Conservation (phyloP, 2,113 vertebrate species). For the Podocnemis expansa region DNA sequence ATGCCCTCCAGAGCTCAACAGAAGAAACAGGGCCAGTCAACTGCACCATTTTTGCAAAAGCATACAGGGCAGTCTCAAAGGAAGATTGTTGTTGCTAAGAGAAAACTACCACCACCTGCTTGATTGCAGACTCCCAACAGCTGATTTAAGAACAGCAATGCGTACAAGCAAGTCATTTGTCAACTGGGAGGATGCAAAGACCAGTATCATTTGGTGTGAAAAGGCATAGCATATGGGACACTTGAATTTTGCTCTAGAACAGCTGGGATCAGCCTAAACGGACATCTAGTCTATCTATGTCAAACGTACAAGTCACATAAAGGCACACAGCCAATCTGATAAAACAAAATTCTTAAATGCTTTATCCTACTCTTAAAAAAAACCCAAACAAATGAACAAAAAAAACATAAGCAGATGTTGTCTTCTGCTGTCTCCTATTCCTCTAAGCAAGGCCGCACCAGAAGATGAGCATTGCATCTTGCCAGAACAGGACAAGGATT, state of each 20-base stretch:
- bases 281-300: not conserved
- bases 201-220: not conserved
- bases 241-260: conserved; percentile 17
- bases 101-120: not conserved
- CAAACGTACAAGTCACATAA: not conserved
- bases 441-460: not conserved
- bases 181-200: not conserved
- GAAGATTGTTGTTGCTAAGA: not conserved
- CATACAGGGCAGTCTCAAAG: not conserved
- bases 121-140: not conserved
- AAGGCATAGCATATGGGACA: not conserved
- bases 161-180: not conserved
- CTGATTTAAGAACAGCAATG: not conserved
- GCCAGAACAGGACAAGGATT: not conserved
- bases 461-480: not conserved
- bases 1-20: not conserved
- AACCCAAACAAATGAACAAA: no score
- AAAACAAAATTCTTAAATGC: not conserved
- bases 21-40: not conserved
- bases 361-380: not conserved
- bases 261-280: not conserved
- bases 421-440: not conserved
- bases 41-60: not conserved
- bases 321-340: not conserved
- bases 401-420: not conserved